Base-by-base conservation (phyloP, 2,888 invertebrate genomes). In the Therioaphis trifolii region DNA sequence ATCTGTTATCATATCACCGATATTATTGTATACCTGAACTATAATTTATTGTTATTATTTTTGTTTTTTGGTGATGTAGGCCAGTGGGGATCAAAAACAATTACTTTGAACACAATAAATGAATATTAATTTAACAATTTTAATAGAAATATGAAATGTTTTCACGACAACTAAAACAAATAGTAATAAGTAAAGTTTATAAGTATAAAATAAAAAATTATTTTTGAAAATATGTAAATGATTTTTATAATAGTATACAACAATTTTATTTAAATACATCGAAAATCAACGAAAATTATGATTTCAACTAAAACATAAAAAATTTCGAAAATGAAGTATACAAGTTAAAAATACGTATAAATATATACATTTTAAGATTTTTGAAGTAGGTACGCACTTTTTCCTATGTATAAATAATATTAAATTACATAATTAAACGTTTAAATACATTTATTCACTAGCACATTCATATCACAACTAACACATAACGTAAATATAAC, bases 331-430 rank as follows among this genome's bases (percentile, higher is more conserved):
- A n/a, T 24, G 18, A 43, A 43, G 27, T 63, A 76, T 24, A 61
- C n/a, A 27, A 29, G 27, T 76, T 71, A 58, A 27, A 76, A 76
- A 76, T 46, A 76, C 15, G n/a, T 76, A 76, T 63, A 76, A 76
- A 76, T 76, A 63, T 76, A 76, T 46, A 63, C 61, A 75, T 27
- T 21, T 75, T 61, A 76, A 76, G 43, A 76, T n/a, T 29, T 76
- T n/a, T 15, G 29, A 63, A 63, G 46, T n/a, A 7, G n/a, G n/a
- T 46, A 63, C 46, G 43, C 12, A n/a, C 35, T 35, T 35, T 7
- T 35, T 5, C 35, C 35, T 5, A 35, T 35, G 35, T 35, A 35
- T 35, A 35, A 35, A 35, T n/a, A n/a, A n/a, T n/a, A n/a, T 35
- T 35, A 35, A 35, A 35, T 35, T 35, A 35, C 35, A 35, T 35